Percentiles rank a stretch among this genome's conserved stretches.
These are phyloP conservation scores for Drepana falcataria DNA, from an alignment of 2,888 invertebrate genomes.

Conservation along the genomic window DNA sequence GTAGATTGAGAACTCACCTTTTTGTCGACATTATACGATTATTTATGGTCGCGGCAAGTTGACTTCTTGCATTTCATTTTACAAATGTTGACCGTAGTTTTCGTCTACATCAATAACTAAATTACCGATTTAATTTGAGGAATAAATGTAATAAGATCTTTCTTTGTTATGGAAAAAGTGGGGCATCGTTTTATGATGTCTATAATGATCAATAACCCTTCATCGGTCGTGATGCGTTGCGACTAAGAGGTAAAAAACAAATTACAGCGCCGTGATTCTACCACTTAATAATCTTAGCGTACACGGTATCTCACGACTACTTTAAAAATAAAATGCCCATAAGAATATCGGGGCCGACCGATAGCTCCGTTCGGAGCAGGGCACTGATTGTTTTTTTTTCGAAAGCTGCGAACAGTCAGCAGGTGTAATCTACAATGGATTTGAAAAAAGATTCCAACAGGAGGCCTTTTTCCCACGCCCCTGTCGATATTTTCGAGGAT, in stretches of 20 bases:
- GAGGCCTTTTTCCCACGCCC: constrained; percentile 77
- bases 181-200: constrained; percentile 53
- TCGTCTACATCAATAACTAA: constrained; percentile 27
- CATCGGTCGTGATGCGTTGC: constrained; percentile 52
- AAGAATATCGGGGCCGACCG: constrained; percentile 52
- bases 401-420: constrained; percentile 75
- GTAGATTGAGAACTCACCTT: constrained; percentile 21
- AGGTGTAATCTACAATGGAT: constrained; percentile 75
- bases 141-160: constrained; percentile 48
- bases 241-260: constrained; percentile 47
- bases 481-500: constrained; percentile 60
- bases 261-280: constrained; percentile 66
- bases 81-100: constrained; percentile 26
- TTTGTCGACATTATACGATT: constrained; percentile 47
- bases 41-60: constrained; percentile 62
- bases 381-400: constrained; percentile 66
- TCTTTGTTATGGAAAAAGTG: constrained; percentile 46
- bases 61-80: constrained; percentile 18
- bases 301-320: constrained; percentile 75
- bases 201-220: constrained; percentile 71
- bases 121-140: constrained; percentile 37
- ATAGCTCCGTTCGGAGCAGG: constrained; percentile 59
- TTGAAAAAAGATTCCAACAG: constrained; percentile 73
- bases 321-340: constrained; percentile 61
- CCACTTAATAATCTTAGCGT: constrained; percentile 73